These are phyloP conservation scores for Albula glossodonta DNA, from an alignment of 2,113 vertebrate species.

Conservation along the genomic window DNA sequence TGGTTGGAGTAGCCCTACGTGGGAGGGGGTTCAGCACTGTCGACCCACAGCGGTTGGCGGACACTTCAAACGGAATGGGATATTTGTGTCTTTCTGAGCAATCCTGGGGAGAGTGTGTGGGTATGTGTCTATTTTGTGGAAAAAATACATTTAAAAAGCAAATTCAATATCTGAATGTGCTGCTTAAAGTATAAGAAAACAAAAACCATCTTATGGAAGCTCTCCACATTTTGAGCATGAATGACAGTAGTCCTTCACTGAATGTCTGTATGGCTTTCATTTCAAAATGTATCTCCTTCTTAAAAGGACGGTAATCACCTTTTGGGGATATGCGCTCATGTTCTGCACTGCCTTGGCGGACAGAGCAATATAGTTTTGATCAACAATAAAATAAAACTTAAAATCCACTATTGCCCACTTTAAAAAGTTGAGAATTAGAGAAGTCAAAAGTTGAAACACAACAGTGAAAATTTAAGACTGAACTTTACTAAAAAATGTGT, in stretches of 20 bases:
- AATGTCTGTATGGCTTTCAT: not conserved
- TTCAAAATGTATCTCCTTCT: not conserved
- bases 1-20: not conserved
- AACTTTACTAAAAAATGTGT: not conserved
- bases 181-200: not conserved
- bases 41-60: constrained; percentile 2
- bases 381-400: not conserved
- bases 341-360: not conserved
- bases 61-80: constrained; percentile 20
- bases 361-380: not conserved
- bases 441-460: not conserved
- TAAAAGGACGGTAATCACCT: not conserved
- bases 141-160: constrained; percentile 7
- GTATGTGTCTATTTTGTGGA: not conserved
- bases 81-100: constrained; percentile 13
- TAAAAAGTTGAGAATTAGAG: not conserved
- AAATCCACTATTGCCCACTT: not conserved
- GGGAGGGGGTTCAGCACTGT: not conserved
- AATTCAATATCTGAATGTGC: constrained; percentile 2
- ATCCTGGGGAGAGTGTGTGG: not conserved
- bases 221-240: not conserved
- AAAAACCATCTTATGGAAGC: not conserved
- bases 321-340: not conserved
- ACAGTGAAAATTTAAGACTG: not conserved
- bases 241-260: not conserved